These are phyloP conservation scores for Gorsachius magnificus DNA, from an alignment of 2,797 vertebrate species.

Conservation along the genomic window DNA sequence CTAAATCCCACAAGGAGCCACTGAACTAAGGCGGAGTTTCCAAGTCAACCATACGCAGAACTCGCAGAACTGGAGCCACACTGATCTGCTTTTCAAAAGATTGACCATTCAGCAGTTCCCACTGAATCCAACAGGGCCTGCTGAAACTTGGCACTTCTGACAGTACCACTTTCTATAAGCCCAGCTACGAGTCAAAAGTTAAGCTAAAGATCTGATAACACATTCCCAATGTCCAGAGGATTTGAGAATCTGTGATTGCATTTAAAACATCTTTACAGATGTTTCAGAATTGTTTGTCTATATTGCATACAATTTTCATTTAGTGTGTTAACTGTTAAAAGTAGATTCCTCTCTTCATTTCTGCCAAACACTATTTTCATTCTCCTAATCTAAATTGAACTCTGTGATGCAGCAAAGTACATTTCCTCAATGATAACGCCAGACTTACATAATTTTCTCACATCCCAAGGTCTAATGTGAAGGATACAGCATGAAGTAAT, in stretches of 20 bases:
- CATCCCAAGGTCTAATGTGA: slow-evolving; percentile 21
- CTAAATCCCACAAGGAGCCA: background rate
- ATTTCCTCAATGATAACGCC: slow-evolving; percentile 23
- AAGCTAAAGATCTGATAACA: background rate
- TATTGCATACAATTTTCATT: background rate
- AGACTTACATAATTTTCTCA: background rate
- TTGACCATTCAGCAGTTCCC: background rate
- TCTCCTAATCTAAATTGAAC: slow-evolving; percentile 50
- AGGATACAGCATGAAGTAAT: slow-evolving; percentile 13
- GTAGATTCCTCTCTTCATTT: background rate
- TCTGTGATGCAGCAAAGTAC: slow-evolving; percentile 8
- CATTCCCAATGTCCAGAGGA: background rate
- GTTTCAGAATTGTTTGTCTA: background rate
- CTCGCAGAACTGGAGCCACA: background rate
- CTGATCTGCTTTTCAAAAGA: background rate
- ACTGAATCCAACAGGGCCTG: background rate
- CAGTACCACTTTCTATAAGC: background rate
- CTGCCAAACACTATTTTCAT: background rate
- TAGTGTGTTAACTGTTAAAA: slow-evolving; percentile 4
- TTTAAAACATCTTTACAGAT: background rate
- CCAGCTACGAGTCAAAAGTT: background rate
- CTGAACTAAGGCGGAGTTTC: background rate
- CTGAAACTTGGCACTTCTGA: background rate
- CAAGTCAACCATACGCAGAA: background rate
- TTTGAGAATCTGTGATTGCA: background rate